Evolutionary conservation across 2,888 invertebrate species (phyloP).

Genomic region (Parelbella ahira): DNA sequence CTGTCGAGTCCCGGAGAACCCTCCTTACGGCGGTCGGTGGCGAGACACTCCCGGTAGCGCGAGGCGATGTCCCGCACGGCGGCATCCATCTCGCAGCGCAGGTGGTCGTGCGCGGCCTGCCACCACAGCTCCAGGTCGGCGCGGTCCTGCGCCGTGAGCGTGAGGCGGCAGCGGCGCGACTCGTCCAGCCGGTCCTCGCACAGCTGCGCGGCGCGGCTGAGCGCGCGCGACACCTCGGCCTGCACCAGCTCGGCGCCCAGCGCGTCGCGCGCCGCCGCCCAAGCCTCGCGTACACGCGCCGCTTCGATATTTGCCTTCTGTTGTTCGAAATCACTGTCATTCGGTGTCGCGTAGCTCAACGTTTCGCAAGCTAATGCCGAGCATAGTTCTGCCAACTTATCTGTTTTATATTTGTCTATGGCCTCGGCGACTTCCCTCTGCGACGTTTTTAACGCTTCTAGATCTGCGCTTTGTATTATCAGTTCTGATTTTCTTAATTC

Average conservation of each 20-base stretch:
- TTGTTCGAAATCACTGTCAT: slow-evolving; percentile 64
- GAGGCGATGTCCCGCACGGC: slow-evolving; percentile 84
- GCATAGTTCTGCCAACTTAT: slow-evolving; percentile 85
- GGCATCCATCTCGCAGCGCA: slow-evolving; percentile 86
- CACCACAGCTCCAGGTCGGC: slow-evolving; percentile 87
- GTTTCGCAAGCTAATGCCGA: slow-evolving; percentile 86
- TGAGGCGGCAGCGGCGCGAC: slow-evolving; percentile 79
- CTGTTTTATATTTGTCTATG: slow-evolving; percentile 83
- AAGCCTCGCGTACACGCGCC: slow-evolving; percentile 86
- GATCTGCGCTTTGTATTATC: slow-evolving; percentile 66
- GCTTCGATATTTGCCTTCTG: slow-evolving; percentile 76
- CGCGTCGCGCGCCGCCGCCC: slow-evolving; percentile 87
- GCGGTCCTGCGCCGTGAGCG: slow-evolving; percentile 84
- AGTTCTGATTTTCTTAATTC: slow-evolving; percentile 54
- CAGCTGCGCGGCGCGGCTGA: slow-evolving; percentile 84
- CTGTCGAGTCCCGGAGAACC: slow-evolving; percentile 45
- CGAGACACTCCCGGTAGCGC: slow-evolving; percentile 83
- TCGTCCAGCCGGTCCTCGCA: slow-evolving; percentile 83
- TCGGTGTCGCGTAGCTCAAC: slow-evolving; percentile 77
- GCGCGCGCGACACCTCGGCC: slow-evolving; percentile 87
- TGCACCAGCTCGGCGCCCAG: slow-evolving; percentile 88
- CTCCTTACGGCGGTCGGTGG: slow-evolving; percentile 46
- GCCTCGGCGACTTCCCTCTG: slow-evolving; percentile 83
- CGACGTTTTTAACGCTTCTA: slow-evolving; percentile 72
- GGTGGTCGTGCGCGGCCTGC: slow-evolving; percentile 85